phyloP scores from a whole-genome alignment of 1,140 invertebrate genomes.

The Polypedilum vanderplanki region DNA sequence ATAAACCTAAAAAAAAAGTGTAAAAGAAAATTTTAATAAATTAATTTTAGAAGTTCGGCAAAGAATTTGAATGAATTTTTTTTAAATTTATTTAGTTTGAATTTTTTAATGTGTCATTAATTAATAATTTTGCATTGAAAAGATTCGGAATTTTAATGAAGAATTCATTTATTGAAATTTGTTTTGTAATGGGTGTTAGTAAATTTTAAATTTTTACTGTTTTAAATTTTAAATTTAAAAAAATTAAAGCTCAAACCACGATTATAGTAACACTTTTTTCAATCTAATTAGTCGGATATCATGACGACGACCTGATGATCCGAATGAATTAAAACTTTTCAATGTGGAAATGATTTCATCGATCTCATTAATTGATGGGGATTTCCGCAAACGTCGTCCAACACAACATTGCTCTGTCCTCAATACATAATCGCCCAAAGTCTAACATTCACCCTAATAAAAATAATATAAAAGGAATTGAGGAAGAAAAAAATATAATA shows the following conservation, averaged over 20 bases:
- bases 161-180: too few species aligned
- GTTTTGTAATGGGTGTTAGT: too few species aligned
- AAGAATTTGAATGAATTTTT: too few species aligned
- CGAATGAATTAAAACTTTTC: conserved; percentile 43
- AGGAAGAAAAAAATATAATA: conserved; percentile 25
- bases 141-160: too few species aligned
- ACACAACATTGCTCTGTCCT: conserved; percentile 44
- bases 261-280: conserved; percentile 40
- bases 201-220: too few species aligned
- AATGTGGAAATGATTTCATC: conserved; percentile 44
- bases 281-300: conserved; percentile 48
- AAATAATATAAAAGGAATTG: background rate
- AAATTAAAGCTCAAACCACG: background rate
- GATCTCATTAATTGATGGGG: conserved; percentile 34
- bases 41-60: too few species aligned
- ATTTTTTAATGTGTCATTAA: too few species aligned
- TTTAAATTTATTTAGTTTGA: too few species aligned
- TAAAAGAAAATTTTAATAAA: too few species aligned
- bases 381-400: conserved; percentile 34
- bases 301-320: conserved; percentile 37
- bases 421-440: conserved; percentile 49
- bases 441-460: conserved; percentile 42
- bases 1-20: conserved; percentile 44
- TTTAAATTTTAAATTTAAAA: too few species aligned
- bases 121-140: too few species aligned